Evolutionary conservation across 2,888 invertebrate species (phyloP).

Genomic region (Hesperia comma): DNA sequence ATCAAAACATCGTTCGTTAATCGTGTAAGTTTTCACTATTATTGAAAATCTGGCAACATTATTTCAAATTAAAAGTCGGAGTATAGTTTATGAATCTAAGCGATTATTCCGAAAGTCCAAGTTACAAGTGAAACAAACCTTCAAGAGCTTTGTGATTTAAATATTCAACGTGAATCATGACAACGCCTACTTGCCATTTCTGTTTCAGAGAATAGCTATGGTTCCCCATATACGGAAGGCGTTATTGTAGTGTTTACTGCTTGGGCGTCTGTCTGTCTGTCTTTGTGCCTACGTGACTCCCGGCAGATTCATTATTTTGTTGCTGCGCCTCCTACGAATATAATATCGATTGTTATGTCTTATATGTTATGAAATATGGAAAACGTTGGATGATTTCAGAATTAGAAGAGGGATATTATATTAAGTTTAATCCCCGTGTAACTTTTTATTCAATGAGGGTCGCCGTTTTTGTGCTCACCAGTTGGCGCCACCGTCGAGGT

Average conservation of each 20-base stretch:
- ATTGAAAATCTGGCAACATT: too few relatives aligned
- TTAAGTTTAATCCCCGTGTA: too few relatives aligned
- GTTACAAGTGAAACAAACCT: too few relatives aligned
- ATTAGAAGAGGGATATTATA: not conserved
- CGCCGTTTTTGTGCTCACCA: too few relatives aligned
- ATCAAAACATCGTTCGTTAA: too few relatives aligned
- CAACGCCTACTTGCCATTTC: slow-evolving; percentile 13
- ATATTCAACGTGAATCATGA: not conserved
- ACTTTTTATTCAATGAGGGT: too few relatives aligned
- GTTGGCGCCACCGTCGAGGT: too few relatives aligned
- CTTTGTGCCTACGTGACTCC: slow-evolving; percentile 30
- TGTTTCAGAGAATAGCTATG: slow-evolving; percentile 10
- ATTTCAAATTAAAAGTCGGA: too few relatives aligned
- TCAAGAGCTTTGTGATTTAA: too few relatives aligned
- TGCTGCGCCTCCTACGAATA: slow-evolving; percentile 25
- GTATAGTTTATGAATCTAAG: not conserved
- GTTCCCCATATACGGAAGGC: slow-evolving; percentile 23
- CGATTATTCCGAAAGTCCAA: too few relatives aligned
- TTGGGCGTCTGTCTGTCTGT: slow-evolving; percentile 35
- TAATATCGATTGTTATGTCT: slow-evolving; percentile 21
- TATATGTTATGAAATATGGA: slow-evolving; percentile 24
- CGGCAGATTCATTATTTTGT: slow-evolving; percentile 26
- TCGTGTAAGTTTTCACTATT: too few relatives aligned
- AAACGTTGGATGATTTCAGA: slow-evolving; percentile 4
- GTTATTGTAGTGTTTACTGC: slow-evolving; percentile 24